These are phyloP conservation scores for Leucoptera coffeella DNA, from an alignment of 2,888 invertebrate genomes.

Conservation along the genomic window DNA sequence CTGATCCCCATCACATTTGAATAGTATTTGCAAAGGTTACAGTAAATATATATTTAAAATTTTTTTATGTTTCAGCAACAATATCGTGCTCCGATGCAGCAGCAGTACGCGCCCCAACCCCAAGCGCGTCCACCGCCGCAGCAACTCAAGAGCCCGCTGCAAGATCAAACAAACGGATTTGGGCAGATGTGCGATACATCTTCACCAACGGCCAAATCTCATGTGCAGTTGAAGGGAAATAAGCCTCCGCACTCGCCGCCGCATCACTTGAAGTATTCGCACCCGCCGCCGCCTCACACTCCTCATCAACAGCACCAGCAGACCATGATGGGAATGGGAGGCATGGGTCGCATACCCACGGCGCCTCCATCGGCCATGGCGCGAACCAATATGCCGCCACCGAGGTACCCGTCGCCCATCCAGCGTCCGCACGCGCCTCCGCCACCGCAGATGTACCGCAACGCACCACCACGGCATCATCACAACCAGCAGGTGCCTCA, in stretches of 20 bases:
- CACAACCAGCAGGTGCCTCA: constrained; percentile 14
- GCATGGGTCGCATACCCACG: constrained; percentile 19
- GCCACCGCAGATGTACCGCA: constrained; percentile 28
- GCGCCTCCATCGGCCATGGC: constrained; percentile 9
- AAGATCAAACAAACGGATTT: constrained; percentile 44
- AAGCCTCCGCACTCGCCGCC: constrained; percentile 39
- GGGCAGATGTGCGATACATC: constrained; percentile 57
- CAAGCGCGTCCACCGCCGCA: constrained; percentile 34
- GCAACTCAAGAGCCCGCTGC: constrained; percentile 55
- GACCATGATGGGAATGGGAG: constrained; percentile 31
- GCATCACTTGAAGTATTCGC: constrained; percentile 44
- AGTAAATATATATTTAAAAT: no score
- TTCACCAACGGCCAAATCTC: constrained; percentile 42
- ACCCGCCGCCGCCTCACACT: constrained; percentile 25
- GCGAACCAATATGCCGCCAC: constrained; percentile 24
- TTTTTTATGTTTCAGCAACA: no score
- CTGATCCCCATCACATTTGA: no score
- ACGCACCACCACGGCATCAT: constrained; percentile 16
- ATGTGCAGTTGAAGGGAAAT: constrained; percentile 19
- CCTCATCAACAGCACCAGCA: constrained; percentile 32
- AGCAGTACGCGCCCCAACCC: constrained; percentile 37
- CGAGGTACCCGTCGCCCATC: constrained; percentile 51
- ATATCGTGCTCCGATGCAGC: constrained; percentile 36
- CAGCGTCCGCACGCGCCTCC: constrained; percentile 46
- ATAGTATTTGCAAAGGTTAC: no score